Conservation (phyloP, 2,888 invertebrate genomes). For the Bedellia somnulentella region DNA sequence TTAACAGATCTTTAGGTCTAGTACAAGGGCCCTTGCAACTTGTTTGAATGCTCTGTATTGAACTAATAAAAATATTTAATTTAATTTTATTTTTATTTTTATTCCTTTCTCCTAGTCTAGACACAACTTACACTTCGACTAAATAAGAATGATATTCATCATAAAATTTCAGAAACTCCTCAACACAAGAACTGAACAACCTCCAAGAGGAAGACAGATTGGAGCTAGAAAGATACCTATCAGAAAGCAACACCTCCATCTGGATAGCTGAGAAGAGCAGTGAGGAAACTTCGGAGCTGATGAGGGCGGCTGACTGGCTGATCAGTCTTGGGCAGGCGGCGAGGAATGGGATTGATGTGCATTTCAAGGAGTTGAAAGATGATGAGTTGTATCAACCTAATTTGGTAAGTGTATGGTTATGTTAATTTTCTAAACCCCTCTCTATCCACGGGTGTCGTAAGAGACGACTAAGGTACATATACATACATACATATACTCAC, state of each 20-base stretch:
- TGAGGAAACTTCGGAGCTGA: conserved; percentile 21
- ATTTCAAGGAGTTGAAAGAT: conserved; percentile 68
- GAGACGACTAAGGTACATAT: too few species aligned
- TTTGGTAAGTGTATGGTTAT: conserved; percentile 51
- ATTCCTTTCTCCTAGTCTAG: too few species aligned
- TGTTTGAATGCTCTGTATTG: too few species aligned
- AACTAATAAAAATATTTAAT: too few species aligned
- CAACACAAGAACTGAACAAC: conserved; percentile 28
- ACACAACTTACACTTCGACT: too few species aligned
- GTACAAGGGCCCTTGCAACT: too few species aligned
- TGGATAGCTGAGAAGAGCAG: conserved; percentile 32
- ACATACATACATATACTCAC: too few species aligned
- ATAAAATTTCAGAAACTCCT: conserved; percentile 27
- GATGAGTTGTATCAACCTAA: conserved; percentile 65
- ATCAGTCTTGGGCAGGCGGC: conserved; percentile 75
- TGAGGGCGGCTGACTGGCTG: conserved; percentile 72
- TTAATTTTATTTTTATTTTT: too few species aligned
- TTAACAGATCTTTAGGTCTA: too few species aligned
- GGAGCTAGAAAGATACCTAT: conserved; percentile 24
- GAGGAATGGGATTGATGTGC: conserved; percentile 68
- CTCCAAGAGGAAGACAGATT: conserved; percentile 28
- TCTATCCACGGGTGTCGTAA: too few species aligned
- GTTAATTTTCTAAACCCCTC: conserved; percentile 2
- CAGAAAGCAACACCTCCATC: conserved; percentile 26
- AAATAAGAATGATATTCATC: too few species aligned